These are phyloP conservation scores for Epinephelus cyanopodus DNA, from an alignment of 2,113 vertebrate genomes.

Conservation along the genomic window DNA sequence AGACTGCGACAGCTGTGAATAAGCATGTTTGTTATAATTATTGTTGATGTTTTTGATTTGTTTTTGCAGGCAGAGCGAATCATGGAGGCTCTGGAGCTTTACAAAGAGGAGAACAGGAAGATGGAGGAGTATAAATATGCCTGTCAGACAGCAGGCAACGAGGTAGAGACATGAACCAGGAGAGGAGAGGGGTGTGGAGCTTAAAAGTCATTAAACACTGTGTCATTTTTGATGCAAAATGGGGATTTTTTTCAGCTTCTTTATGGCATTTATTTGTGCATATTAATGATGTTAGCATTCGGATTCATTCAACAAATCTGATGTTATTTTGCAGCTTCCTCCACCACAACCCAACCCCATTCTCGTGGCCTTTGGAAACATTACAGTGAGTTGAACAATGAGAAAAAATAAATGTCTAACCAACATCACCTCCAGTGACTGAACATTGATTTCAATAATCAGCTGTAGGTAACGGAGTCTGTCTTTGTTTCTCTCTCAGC, in stretches of 20 bases:
- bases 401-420: neutral
- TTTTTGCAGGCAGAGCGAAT: slow-evolving; percentile 90
- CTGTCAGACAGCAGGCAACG: slow-evolving; percentile 90
- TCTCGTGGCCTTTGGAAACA: slow-evolving; percentile 90
- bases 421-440: neutral
- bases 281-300: neutral
- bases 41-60: slow-evolving; percentile 15
- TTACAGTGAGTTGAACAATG: slow-evolving; percentile 87
- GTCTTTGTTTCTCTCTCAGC: slow-evolving; percentile 79
- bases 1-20: neutral
- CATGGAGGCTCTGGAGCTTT: slow-evolving; percentile 96
- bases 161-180: slow-evolving; percentile 81
- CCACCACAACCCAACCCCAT: slow-evolving; percentile 89
- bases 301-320: neutral
- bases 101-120: slow-evolving; percentile 90
- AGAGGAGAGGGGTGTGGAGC: no score
- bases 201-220: no score
- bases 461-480: neutral
- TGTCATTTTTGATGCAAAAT: neutral
- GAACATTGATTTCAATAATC: neutral
- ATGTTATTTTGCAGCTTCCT: slow-evolving; percentile 86
- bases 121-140: slow-evolving; percentile 88
- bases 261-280: neutral
- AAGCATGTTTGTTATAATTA: no score
- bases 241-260: neutral